phyloP scores from a whole-genome alignment of 2,113 vertebrate species.

The Okapia johnstoni region DNA sequence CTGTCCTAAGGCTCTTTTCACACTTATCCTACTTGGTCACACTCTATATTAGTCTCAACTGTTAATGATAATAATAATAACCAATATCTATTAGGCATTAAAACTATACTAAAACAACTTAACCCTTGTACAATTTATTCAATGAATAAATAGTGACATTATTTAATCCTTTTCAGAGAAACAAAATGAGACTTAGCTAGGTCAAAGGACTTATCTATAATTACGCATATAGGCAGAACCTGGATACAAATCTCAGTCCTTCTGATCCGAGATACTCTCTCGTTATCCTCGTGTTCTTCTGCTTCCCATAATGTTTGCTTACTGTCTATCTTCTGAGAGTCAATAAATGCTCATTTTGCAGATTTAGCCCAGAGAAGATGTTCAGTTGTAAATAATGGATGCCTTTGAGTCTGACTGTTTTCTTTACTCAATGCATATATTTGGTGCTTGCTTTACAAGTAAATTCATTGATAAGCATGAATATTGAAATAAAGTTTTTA shows the following conservation, averaged over 20 bases:
- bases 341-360: not conserved
- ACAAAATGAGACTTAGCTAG: not conserved
- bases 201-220: not conserved
- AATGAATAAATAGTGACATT: not conserved
- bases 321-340: not conserved
- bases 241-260: not conserved
- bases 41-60: not conserved
- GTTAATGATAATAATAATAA: not conserved
- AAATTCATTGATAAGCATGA: not conserved
- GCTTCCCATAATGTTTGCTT: not conserved
- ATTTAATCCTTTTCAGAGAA: not conserved
- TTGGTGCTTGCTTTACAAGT: not conserved
- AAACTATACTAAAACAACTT: not conserved
- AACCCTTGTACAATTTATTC: not conserved
- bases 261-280: not conserved
- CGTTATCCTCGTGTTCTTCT: not conserved
- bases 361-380: not conserved
- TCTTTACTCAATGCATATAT: not conserved
- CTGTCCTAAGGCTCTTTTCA: not conserved
- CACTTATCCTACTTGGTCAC: not conserved
- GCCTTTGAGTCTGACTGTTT: not conserved
- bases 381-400: not conserved
- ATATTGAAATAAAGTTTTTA: not conserved
- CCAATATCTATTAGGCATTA: not conserved
- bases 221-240: not conserved